Evolutionary conservation across 2,797 vertebrate genomes (phyloP).

Genomic region (Chelmon rostratus): DNA sequence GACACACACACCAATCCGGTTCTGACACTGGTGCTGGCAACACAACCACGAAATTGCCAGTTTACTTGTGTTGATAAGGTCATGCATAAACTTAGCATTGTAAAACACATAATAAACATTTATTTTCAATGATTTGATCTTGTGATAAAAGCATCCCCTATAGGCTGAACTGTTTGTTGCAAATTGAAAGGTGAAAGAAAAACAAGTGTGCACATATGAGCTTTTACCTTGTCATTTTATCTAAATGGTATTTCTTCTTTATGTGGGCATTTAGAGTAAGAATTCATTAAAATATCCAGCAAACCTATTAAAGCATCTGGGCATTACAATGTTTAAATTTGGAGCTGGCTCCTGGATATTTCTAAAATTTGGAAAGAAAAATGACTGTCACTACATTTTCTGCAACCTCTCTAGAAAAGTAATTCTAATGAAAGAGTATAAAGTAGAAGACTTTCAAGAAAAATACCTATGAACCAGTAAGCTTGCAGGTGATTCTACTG

Average conservation of each 20-base stretch:
- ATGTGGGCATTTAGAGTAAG: not conserved
- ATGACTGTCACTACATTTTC: not conserved
- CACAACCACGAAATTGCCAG: not conserved
- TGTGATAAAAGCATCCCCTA: not conserved
- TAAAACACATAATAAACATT: not conserved
- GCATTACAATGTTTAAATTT: not conserved
- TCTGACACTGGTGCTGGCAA: not conserved
- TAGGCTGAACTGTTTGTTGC: not conserved
- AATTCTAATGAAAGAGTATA: not conserved
- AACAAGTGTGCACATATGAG: not conserved
- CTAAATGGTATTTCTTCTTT: not conserved
- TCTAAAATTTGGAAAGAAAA: not conserved
- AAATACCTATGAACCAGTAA: not conserved
- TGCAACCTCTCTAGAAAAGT: not conserved
- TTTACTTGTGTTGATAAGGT: not conserved
- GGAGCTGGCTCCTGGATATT: not conserved
- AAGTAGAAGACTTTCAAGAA: not conserved
- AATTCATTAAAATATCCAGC: not conserved
- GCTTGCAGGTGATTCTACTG: not conserved
- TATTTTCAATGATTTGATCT: too few relatives aligned
- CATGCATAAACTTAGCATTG: not conserved
- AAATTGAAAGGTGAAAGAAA: not conserved
- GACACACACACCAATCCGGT: not conserved
- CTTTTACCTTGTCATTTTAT: not conserved
- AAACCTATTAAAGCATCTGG: not conserved